These are phyloP conservation scores for Neodiprion lecontei DNA, from an alignment of 1,140 invertebrate species.

Conservation along the genomic window DNA sequence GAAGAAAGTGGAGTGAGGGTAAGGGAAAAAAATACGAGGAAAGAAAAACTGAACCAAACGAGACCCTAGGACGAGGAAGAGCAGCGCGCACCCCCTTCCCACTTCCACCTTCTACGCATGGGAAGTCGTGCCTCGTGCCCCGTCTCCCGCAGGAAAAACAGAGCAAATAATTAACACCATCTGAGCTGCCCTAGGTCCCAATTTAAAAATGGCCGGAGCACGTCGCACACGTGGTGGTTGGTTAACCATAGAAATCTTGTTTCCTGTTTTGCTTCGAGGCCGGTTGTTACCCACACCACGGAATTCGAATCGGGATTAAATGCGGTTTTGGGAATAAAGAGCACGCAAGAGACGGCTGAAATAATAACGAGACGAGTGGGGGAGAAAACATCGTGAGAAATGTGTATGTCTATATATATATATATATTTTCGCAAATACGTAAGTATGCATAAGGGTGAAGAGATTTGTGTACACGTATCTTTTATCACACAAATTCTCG, in stretches of 20 bases:
- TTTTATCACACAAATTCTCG: too few relatives aligned
- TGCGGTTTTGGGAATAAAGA: not conserved
- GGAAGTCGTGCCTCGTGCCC: not conserved
- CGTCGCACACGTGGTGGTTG: not conserved
- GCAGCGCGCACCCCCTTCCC: not conserved
- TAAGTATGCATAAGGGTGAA: too few relatives aligned
- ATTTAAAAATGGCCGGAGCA: not conserved
- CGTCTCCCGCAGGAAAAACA: not conserved
- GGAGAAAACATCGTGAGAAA: too few relatives aligned
- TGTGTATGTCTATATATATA: too few relatives aligned
- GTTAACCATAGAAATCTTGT: not conserved
- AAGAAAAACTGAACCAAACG: not conserved
- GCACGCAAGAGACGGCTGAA: not conserved
- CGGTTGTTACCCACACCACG: not conserved
- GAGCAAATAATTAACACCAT: constrained; percentile 4
- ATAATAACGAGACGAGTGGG: too few relatives aligned
- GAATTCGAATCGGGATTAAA: not conserved
- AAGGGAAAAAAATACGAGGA: not conserved
- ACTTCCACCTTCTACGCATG: not conserved
- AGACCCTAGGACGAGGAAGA: not conserved
- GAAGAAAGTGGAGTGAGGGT: not conserved
- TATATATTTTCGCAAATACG: too few relatives aligned
- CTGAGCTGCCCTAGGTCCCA: not conserved
- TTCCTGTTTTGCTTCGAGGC: not conserved
- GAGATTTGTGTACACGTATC: too few relatives aligned